These are phyloP conservation scores for Plemyria rubiginata DNA, from an alignment of 2,888 invertebrate species.

Conservation along the genomic window DNA sequence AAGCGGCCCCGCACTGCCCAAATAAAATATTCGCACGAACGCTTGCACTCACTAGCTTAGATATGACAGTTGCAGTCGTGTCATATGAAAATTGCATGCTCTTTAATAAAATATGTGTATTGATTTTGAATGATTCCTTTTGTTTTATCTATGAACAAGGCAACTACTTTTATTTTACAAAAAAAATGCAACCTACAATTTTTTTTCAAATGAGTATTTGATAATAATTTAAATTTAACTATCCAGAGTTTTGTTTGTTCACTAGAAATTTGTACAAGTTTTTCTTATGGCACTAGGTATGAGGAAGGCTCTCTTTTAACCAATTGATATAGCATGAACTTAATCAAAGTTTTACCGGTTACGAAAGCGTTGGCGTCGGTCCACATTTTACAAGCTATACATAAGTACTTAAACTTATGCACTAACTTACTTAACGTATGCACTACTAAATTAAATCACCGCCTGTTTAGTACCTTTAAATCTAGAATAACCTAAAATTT, in stretches of 20 bases:
- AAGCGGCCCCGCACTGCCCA: conserved; percentile 75
- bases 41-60: conserved; percentile 66
- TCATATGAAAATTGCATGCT: conserved; percentile 47
- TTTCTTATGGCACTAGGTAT: no score
- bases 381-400: not conserved
- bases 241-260: no score
- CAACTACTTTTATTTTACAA: not conserved
- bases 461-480: no score
- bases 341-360: not conserved
- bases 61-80: conserved; percentile 66
- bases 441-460: no score
- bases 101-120: conserved; percentile 22
- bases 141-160: not conserved
- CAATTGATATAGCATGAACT: not conserved
- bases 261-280: no score
- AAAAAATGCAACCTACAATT: no score
- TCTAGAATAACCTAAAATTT: no score
- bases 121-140: conserved; percentile 10
- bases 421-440: no score
- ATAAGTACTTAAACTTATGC: no score
- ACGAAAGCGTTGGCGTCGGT: not conserved
- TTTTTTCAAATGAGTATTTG: no score
- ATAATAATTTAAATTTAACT: no score
- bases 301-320: no score
- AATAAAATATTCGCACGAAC: conserved; percentile 80